Conservation (phyloP, 1,140 invertebrate genomes). For the Matsumurasca onukii region DNA sequence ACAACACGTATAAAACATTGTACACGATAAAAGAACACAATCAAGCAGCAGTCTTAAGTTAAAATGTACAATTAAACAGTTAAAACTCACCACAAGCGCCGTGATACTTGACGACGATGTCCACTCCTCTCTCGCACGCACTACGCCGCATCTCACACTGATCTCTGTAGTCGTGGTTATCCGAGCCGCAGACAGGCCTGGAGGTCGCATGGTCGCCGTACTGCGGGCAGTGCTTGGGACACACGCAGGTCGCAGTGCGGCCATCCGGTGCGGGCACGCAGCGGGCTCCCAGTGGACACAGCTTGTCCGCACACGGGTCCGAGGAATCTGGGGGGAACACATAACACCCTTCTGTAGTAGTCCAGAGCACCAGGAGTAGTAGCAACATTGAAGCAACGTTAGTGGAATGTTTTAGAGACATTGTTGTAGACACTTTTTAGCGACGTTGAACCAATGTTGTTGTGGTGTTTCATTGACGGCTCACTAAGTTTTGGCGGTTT, state of each 20-base stretch:
- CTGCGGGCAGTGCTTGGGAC: conserved; percentile 37
- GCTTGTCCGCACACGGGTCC: conserved; percentile 66
- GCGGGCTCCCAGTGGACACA: conserved; percentile 74
- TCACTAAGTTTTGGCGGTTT: too few species aligned
- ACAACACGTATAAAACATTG: too few species aligned
- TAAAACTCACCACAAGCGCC: conserved; percentile 84
- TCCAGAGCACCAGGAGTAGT: too few species aligned
- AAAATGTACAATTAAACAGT: too few species aligned
- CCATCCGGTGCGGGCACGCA: conserved; percentile 58
- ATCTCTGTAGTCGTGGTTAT: conserved; percentile 72
- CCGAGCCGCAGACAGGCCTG: conserved; percentile 69
- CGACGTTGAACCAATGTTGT: too few species aligned
- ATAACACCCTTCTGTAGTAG: conserved; percentile 27
- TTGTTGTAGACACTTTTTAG: too few species aligned
- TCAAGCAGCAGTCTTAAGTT: too few species aligned
- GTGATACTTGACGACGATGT: conserved; percentile 82
- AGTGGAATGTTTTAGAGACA: too few species aligned
- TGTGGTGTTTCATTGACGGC: too few species aligned
- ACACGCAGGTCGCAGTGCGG: conserved; percentile 31
- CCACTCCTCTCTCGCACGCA: conserved; percentile 70
- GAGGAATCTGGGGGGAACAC: conserved; percentile 53
- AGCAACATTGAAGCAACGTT: too few species aligned
- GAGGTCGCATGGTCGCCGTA: conserved; percentile 39
- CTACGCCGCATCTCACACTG: conserved; percentile 77
- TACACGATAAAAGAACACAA: too few species aligned